phyloP scores from a whole-genome alignment of 1,140 invertebrate species.

The Diabrotica undecimpunctata region DNA sequence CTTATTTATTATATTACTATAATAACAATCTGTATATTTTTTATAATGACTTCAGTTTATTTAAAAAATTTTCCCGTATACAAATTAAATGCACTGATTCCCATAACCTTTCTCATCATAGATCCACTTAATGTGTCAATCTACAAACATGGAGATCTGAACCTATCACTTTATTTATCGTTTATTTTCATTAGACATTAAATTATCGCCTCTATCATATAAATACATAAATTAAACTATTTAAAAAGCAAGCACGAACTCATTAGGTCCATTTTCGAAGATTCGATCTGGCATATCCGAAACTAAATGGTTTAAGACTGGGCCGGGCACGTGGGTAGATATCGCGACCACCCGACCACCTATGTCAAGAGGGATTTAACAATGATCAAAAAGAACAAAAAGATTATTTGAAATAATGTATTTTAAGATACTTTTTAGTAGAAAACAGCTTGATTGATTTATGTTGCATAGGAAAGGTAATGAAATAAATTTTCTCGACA shows the following conservation, averaged over 20 bases:
- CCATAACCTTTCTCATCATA: background rate
- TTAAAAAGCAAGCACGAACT: background rate
- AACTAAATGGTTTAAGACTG: background rate
- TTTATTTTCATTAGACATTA: background rate
- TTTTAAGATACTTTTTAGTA: too few species aligned
- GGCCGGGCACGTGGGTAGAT: background rate
- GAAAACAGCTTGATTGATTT: too few species aligned
- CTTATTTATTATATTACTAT: too few species aligned
- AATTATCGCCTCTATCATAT: background rate
- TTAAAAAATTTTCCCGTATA: background rate
- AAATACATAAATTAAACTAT: background rate
- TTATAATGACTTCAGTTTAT: too few species aligned
- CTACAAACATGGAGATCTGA: background rate
- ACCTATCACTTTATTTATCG: background rate
- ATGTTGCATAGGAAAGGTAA: too few species aligned
- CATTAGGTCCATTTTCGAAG: background rate
- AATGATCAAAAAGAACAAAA: too few species aligned
- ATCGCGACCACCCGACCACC: background rate
- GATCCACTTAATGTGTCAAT: background rate
- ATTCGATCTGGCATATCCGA: background rate
- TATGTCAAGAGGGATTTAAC: background rate
- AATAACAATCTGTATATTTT: too few species aligned
- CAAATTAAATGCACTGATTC: background rate
- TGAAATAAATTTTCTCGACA: too few species aligned
- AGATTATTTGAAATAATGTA: too few species aligned